Evolutionary conservation across 2,113 vertebrate genomes (phyloP).

Genomic region (Dicerorhinus sumatrensis): DNA sequence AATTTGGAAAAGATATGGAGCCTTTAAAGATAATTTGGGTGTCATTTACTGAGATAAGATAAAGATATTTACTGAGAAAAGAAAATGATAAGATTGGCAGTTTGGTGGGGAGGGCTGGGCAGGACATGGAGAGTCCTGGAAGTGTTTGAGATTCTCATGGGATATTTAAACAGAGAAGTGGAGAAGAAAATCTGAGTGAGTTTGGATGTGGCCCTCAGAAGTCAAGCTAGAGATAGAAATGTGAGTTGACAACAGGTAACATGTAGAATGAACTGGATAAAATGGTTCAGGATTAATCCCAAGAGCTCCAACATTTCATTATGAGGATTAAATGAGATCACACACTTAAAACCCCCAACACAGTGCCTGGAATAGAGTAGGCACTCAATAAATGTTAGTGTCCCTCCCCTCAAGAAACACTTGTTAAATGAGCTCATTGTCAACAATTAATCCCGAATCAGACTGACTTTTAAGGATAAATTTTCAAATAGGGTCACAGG

Average conservation of each 20-base stretch:
- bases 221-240: background rate
- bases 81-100: background rate
- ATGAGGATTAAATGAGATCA: background rate
- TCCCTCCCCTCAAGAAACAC: background rate
- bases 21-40: background rate
- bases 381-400: background rate
- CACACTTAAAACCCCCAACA: background rate
- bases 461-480: background rate
- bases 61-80: background rate
- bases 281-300: background rate
- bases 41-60: background rate
- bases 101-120: background rate
- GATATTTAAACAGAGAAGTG: background rate
- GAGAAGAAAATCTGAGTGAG: background rate
- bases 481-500: no score
- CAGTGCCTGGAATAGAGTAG: background rate
- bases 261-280: background rate
- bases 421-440: background rate
- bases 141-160: background rate
- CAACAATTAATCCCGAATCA: background rate
- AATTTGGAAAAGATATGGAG: background rate
- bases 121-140: background rate
- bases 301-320: background rate
- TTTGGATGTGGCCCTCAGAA: background rate
- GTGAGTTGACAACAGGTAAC: background rate